Evolutionary conservation across 2,797 vertebrate species (phyloP).

Genomic region (Melopsittacus undulatus): DNA sequence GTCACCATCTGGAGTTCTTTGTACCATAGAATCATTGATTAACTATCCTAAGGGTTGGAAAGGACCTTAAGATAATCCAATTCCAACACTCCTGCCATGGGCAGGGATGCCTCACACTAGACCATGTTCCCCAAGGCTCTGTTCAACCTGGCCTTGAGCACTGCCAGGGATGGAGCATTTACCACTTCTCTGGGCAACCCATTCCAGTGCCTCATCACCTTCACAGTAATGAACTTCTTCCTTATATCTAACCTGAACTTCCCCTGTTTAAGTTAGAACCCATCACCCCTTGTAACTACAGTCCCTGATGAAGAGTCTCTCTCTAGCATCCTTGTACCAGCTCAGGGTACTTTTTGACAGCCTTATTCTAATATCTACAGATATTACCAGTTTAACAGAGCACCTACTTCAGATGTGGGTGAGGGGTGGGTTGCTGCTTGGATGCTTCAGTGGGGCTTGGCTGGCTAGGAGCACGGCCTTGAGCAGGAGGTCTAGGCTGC

Average conservation of each 20-base stretch:
- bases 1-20: not conserved
- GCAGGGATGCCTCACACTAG: not conserved
- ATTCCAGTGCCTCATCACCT: not conserved
- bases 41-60: not conserved
- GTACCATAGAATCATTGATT: not conserved
- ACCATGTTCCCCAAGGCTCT: not conserved
- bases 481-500: slow-evolving; percentile 75
- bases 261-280: not conserved
- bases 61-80: not conserved
- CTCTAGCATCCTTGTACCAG: not conserved
- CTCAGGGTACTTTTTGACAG: not conserved
- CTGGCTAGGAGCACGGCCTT: slow-evolving; percentile 75
- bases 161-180: not conserved
- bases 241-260: not conserved
- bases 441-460: slow-evolving; percentile 74
- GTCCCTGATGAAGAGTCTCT: not conserved
- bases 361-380: not conserved
- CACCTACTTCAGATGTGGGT: slow-evolving; percentile 91
- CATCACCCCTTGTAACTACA: not conserved
- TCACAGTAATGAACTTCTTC: not conserved
- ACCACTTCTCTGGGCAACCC: not conserved
- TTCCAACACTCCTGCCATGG: not conserved
- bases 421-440: slow-evolving; percentile 80
- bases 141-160: not conserved
- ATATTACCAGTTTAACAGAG: not conserved